Conservation (phyloP, 1,140 invertebrate species). For the Nasonia giraulti region DNA sequence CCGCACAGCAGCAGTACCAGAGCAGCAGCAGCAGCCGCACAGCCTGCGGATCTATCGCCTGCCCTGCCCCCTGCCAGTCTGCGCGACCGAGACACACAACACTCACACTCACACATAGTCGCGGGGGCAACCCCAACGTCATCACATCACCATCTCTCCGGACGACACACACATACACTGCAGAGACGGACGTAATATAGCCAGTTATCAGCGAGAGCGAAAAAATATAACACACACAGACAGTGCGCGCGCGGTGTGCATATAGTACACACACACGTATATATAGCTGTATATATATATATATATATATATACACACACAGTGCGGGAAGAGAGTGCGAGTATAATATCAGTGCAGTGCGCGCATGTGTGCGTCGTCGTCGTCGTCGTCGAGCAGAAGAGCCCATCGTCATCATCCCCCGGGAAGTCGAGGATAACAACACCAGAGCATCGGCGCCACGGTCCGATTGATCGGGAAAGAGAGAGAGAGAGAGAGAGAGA, state of each 20-base stretch:
- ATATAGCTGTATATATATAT: not conserved
- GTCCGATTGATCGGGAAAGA: not conserved
- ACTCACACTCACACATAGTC: not conserved
- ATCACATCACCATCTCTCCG: not conserved
- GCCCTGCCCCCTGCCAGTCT: not conserved
- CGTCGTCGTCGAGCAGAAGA: not conserved
- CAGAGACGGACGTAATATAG: not conserved
- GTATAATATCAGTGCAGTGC: not conserved
- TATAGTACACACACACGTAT: not conserved
- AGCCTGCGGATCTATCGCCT: not conserved
- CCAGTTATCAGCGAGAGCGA: not conserved
- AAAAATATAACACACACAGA: not conserved
- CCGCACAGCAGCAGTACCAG: not conserved
- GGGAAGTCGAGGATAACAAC: not conserved
- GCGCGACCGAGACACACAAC: not conserved
- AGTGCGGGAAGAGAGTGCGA: not conserved
- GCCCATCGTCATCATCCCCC: not conserved
- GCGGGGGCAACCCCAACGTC: conserved; percentile 1
- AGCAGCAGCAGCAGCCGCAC: conserved; percentile 1
- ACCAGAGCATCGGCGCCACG: not conserved
- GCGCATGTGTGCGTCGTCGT: conserved; percentile 8
- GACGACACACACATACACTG: not conserved
- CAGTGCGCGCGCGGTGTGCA: not conserved
- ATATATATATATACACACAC: not conserved
- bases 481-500: conserved; percentile 20